Evolutionary conservation across 1,140 invertebrate genomes (phyloP), one percentile per base, ranked within the genome.

Genomic region (Asbolus verrucosus): DNA sequence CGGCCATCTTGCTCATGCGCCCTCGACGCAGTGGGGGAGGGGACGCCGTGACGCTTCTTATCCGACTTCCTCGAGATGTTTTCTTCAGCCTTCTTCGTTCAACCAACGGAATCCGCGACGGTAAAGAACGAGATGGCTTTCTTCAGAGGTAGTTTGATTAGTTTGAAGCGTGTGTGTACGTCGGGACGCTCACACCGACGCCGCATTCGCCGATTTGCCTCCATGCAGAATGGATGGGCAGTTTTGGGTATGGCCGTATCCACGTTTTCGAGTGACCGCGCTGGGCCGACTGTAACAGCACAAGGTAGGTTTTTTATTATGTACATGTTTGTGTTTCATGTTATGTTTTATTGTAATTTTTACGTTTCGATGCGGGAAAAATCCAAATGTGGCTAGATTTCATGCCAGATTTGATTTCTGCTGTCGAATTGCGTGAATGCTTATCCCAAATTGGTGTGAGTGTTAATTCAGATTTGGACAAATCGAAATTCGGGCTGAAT

Each of bases 1-100:
- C 73, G 63, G 73, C 73, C 73, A 74, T 74, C 33, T 74, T 74
- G 73, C 31, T 24, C 73, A 69, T 74, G 73, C 73, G 73, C 70
- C n/a, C n/a, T n/a, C n/a, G 33, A 13, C 6, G 61, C 15, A 13
- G 61, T n/a, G 31, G 6, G 50, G 16, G 15, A 0, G 19, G 46
- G 50, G 15, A 6, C 2, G 19, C 39, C 50, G 33, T 39, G 65
- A 43, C 18, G 43, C 46, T 31, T n/a, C n/a, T n/a, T n/a, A n/a
- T n/a, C n/a, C n/a, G n/a, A n/a, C n/a, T n/a, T 31, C 63, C 24
- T 50, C 46, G 61, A 65, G 61, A 70, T 54, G n/a, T n/a, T n/a
- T n/a, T n/a, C n/a, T 31, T 59, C 30, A 11, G 19, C 27, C 9
- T 21, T 62, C 50, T 43, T 63, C 72, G 61, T 67, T 33, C 36